phyloP scores from a whole-genome alignment of 2,888 invertebrate species.

The Empis livida region DNA sequence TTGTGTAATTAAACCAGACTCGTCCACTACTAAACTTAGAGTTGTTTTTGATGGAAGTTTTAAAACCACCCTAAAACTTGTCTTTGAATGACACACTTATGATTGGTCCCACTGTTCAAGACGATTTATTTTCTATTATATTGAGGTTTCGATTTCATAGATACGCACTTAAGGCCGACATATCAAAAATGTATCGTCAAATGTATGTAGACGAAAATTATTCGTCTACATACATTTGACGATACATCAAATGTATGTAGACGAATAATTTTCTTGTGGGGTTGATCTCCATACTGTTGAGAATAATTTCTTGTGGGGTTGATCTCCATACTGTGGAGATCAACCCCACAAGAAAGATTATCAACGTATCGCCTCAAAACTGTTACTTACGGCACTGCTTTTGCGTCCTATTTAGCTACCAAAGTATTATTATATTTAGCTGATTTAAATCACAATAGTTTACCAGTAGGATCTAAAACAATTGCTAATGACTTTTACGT shows the following conservation, averaged over 20 bases:
- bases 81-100: conserved; percentile 5
- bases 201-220: conserved; percentile 10
- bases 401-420: conserved; percentile 10
- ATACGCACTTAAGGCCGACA: conserved; percentile 14
- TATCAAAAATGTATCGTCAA: conserved; percentile 17
- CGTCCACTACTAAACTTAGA: conserved; percentile 1
- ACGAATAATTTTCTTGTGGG: too few relatives aligned
- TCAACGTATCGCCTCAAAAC: conserved; percentile 6
- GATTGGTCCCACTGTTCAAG: conserved; percentile 8
- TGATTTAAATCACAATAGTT: not conserved
- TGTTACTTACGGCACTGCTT: conserved; percentile 10
- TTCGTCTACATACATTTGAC: too few relatives aligned
- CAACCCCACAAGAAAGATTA: conserved; percentile 1
- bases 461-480: not conserved
- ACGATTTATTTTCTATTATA: conserved; percentile 8
- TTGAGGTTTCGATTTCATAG: conserved; percentile 1
- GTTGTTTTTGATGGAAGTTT: conserved; percentile 7
- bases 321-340: conserved; percentile 12
- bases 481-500: not conserved
- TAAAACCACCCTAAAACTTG: conserved; percentile 1
- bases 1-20: conserved; percentile 8
- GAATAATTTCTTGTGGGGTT: too few relatives aligned
- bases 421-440: conserved; percentile 3
- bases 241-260: too few relatives aligned
- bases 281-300: too few relatives aligned